phyloP scores from a whole-genome alignment of 2,113 vertebrate species.

The Otus sunia region DNA sequence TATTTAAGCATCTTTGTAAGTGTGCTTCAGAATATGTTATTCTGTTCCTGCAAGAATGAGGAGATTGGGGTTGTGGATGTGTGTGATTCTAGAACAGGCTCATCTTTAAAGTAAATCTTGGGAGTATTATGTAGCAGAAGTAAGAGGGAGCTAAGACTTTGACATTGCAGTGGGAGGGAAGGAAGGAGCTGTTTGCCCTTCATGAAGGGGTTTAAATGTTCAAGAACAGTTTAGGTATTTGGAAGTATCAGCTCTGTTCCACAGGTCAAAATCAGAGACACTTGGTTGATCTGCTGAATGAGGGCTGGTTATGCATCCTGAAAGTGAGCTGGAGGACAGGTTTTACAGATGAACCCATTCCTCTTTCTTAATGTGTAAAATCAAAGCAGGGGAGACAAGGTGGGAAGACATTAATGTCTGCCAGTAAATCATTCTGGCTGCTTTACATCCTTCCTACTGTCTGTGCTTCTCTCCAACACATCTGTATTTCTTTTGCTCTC shows the following conservation, averaged over 20 bases:
- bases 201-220: not conserved
- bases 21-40: not conserved
- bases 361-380: not conserved
- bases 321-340: not conserved
- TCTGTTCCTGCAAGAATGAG: not conserved
- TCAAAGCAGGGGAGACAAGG: not conserved
- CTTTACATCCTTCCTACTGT: not conserved
- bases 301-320: not conserved
- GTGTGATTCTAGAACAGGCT: not conserved
- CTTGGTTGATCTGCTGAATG: not conserved
- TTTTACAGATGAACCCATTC: too few relatives aligned
- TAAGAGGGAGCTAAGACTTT: not conserved
- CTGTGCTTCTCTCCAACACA: not conserved
- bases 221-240: not conserved
- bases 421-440: not conserved
- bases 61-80: too few relatives aligned
- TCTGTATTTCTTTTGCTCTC: not conserved
- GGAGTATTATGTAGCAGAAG: not conserved
- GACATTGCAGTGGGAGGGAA: not conserved
- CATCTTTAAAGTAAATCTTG: not conserved
- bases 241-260: not conserved
- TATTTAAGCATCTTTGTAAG: not conserved
- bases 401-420: not conserved
- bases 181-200: not conserved
- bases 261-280: not conserved